Percentiles rank a stretch among this genome's conserved stretches.
Evolutionary conservation across 2,888 invertebrate genomes (phyloP).

Genomic region (Galerucella nymphaeae): DNA sequence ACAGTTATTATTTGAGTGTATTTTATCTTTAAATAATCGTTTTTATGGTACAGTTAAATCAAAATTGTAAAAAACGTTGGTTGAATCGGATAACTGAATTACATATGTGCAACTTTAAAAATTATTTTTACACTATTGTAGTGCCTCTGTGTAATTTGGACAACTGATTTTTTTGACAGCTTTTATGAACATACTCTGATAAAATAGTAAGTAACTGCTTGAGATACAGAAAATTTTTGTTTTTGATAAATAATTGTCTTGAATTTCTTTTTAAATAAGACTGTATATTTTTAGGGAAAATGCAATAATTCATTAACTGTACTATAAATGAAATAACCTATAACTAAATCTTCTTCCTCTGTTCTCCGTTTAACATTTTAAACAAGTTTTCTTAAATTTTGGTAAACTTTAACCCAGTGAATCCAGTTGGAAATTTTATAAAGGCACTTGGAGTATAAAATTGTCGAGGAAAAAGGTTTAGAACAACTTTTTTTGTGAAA

Average conservation of each 20-base stretch:
- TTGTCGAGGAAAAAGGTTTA: not conserved
- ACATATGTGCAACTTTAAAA: not conserved
- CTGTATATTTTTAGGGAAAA: no score
- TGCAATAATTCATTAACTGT: not conserved
- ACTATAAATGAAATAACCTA: not conserved
- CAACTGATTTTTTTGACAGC: not conserved
- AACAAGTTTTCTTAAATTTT: no score
- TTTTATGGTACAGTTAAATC: slow-evolving; percentile 36
- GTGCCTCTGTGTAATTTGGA: not conserved
- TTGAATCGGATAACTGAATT: not conserved
- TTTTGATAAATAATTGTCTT: no score
- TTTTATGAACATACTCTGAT: not conserved
- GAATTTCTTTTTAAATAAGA: no score
- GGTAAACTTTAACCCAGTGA: no score
- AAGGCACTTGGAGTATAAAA: no score
- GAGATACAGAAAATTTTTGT: no score
- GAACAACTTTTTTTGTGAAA: not conserved
- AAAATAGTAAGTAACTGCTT: no score
- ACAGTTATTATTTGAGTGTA: slow-evolving; percentile 60
- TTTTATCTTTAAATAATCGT: slow-evolving; percentile 49
- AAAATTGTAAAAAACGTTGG: no score
- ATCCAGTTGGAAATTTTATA: no score
- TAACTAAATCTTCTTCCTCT: not conserved
- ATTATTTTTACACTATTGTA: not conserved
- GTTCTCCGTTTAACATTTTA: not conserved